phyloP scores from a whole-genome alignment of 2,888 invertebrate genomes.

The Agrochola circellaris region DNA sequence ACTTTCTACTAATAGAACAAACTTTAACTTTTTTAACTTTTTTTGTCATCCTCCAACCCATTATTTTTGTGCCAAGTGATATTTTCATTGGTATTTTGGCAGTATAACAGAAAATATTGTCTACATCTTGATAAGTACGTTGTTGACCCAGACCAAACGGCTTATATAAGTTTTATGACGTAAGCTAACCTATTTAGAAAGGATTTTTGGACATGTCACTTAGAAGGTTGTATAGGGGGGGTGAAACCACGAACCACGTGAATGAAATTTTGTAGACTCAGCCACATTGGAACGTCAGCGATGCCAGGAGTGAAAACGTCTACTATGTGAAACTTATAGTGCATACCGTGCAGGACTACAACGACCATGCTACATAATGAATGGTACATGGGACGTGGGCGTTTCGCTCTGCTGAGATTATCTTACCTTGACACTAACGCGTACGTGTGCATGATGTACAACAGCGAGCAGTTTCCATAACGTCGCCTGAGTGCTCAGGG shows the following conservation, averaged over 20 bases:
- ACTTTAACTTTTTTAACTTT: too few species aligned
- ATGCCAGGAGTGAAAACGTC: not conserved
- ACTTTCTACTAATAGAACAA: not conserved
- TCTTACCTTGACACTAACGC: not conserved
- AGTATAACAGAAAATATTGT: slow-evolving; percentile 17
- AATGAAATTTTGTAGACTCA: not conserved
- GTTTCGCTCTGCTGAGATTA: not conserved
- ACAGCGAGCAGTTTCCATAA: not conserved
- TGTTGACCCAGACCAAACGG: slow-evolving; percentile 21
- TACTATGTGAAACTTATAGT: not conserved
- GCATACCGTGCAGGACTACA: not conserved
- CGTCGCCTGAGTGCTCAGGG: not conserved
- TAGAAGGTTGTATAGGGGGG: not conserved
- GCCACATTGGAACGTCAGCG: too few species aligned
- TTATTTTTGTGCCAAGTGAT: not conserved
- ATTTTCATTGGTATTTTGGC: slow-evolving; percentile 26
- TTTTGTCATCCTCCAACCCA: not conserved
- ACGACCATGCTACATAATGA: not conserved
- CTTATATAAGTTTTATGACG: slow-evolving; percentile 23
- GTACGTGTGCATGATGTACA: not conserved
- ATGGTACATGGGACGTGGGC: not conserved
- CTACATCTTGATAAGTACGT: slow-evolving; percentile 20
- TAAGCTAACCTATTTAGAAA: slow-evolving; percentile 22
- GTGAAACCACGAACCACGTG: not conserved
- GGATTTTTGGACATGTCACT: slow-evolving; percentile 10